Conservation (phyloP, 2,797 vertebrate genomes). For the Sebastes hopkinsi region DNA sequence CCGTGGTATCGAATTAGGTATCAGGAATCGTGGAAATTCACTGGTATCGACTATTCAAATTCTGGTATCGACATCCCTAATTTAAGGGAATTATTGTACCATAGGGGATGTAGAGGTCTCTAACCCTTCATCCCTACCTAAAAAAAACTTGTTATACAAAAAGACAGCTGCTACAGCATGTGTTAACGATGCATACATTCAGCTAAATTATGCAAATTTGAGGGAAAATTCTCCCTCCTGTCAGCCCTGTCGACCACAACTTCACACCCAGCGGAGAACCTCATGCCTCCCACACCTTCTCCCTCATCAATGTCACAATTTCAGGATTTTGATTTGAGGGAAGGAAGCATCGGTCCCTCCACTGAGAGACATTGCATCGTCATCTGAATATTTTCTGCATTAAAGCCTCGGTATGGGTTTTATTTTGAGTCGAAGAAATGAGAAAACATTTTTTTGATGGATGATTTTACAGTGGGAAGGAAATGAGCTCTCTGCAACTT, state of each 20-base stretch:
- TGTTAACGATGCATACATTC: conserved; percentile 35
- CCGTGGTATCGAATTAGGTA: background rate
- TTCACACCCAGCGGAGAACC: conserved; percentile 53
- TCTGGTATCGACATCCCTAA: no score
- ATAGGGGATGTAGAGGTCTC: background rate
- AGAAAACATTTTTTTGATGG: background rate
- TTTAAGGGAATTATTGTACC: background rate
- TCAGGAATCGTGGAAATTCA: background rate
- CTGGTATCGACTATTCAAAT: no score
- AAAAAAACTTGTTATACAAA: background rate
- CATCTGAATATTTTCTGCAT: conserved; percentile 15
- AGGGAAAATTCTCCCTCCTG: conserved; percentile 30
- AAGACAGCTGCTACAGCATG: conserved; percentile 41
- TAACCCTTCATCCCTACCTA: background rate
- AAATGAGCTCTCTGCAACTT: background rate
- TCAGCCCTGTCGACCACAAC: conserved; percentile 37
- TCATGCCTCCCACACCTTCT: conserved; percentile 42
- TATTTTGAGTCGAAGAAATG: background rate
- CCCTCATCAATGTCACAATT: conserved; percentile 47
- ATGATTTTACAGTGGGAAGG: background rate
- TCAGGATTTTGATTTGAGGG: conserved; percentile 25
- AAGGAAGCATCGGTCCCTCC: conserved; percentile 6
- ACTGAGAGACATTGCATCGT: conserved; percentile 22
- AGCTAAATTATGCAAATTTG: conserved; percentile 53
- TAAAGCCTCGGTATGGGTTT: background rate